Evolutionary conservation across 1,140 invertebrate genomes (phyloP).

Genomic region (Hestina assimilis): DNA sequence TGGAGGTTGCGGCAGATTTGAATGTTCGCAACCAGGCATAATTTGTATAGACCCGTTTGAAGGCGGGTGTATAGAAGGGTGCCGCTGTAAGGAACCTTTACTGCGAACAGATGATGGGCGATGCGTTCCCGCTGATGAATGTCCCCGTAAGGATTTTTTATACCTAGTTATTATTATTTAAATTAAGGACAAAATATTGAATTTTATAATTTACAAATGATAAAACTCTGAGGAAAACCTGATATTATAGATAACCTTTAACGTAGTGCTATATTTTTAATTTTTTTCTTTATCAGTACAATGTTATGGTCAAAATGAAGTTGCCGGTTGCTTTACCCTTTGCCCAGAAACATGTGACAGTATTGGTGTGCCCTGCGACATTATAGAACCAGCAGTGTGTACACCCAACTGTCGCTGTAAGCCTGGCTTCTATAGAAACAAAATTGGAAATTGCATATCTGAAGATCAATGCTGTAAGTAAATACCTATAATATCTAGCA

Average conservation of each 20-base stretch:
- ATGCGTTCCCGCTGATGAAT: slow-evolving; percentile 13
- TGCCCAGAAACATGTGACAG: slow-evolving; percentile 39
- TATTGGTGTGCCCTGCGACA: slow-evolving; percentile 20
- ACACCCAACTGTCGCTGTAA: slow-evolving; percentile 32
- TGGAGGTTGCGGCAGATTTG: slow-evolving; percentile 3
- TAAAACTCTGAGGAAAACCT: no score
- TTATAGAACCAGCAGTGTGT: slow-evolving; percentile 12
- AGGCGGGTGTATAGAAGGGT: slow-evolving; percentile 16
- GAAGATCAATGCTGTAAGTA: slow-evolving; percentile 35
- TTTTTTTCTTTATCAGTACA: no score
- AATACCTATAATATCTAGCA: no score
- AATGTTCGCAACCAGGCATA: slow-evolving; percentile 1
- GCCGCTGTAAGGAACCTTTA: slow-evolving; percentile 27
- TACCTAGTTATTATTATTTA: no score
- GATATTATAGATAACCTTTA: no score
- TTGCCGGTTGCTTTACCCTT: slow-evolving; percentile 2
- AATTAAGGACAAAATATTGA: no score
- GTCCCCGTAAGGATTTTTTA: slow-evolving; percentile 7
- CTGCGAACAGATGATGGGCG: slow-evolving; percentile 18
- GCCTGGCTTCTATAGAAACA: slow-evolving; percentile 34
- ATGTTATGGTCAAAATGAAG: slow-evolving; percentile 23
- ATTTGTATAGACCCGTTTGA: slow-evolving; percentile 1
- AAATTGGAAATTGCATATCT: slow-evolving; percentile 38
- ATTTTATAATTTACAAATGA: no score
- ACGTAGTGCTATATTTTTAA: no score